Percentiles rank a stretch among this genome's conserved stretches.
Evolutionary conservation across 2,113 vertebrate species (phyloP).

Genomic region (Pterocles burchelli): DNA sequence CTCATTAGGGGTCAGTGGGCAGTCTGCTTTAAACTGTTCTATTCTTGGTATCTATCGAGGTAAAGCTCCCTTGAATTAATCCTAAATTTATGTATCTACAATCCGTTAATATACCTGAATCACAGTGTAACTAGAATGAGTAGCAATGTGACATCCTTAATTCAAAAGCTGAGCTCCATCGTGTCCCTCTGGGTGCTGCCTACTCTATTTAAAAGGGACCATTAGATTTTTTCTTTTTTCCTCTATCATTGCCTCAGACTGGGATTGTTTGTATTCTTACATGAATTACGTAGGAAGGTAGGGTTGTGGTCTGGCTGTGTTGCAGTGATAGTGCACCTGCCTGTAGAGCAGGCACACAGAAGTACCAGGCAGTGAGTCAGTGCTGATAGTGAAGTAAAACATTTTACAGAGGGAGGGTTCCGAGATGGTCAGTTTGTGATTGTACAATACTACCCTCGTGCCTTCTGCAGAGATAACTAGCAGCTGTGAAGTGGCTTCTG

Average conservation of each 20-base stretch:
- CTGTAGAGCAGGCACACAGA: background rate
- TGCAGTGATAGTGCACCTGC: background rate
- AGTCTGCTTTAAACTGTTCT: background rate
- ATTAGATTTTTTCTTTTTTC: background rate
- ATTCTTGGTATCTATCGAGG: background rate
- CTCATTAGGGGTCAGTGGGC: background rate
- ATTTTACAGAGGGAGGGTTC: background rate
- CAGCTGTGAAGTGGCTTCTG: background rate
- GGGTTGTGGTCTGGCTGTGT: background rate
- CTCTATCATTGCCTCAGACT: background rate
- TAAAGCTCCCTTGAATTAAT: background rate
- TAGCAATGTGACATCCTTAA: background rate
- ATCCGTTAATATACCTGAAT: background rate
- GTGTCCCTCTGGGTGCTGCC: background rate
- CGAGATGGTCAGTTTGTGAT: background rate
- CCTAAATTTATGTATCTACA: background rate
- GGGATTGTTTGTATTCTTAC: background rate
- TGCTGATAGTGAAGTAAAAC: background rate
- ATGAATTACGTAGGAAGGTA: background rate
- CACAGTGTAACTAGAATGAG: background rate
- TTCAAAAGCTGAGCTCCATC: background rate
- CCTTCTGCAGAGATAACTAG: background rate
- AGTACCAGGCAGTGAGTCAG: background rate
- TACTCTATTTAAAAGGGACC: background rate
- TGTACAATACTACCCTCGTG: fast-evolving